Percentiles rank a stretch among this genome's conserved stretches.
Evolutionary conservation across 2,797 vertebrate species (phyloP).

Genomic region (Kryptolebias ocellatus): DNA sequence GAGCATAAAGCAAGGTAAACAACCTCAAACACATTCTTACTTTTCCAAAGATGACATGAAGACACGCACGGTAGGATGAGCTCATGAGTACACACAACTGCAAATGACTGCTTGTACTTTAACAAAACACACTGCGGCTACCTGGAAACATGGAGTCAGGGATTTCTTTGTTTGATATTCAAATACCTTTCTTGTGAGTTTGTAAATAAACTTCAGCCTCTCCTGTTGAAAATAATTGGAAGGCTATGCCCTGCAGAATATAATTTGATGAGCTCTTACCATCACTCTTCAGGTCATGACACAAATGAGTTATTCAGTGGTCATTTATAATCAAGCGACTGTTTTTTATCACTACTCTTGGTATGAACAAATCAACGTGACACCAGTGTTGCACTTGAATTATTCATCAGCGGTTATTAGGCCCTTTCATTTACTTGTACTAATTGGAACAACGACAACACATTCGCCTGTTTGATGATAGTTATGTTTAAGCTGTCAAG

Average conservation of each 20-base stretch:
- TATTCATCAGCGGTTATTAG: constrained; percentile 69
- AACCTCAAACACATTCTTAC: constrained; percentile 49
- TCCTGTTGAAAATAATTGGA: constrained; percentile 60
- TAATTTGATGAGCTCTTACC: constrained; percentile 62
- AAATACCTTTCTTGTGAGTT: constrained; percentile 53
- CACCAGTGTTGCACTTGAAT: constrained; percentile 66
- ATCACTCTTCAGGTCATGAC: constrained; percentile 63
- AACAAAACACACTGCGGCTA: constrained; percentile 42
- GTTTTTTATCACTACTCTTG: constrained; percentile 66
- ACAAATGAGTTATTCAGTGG: constrained; percentile 68
- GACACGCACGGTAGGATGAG: constrained; percentile 25
- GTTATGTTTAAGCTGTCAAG: constrained; percentile 67
- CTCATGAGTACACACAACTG: constrained; percentile 31
- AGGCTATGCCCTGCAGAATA: constrained; percentile 46
- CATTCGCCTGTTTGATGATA: constrained; percentile 51
- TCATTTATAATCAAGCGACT: constrained; percentile 70
- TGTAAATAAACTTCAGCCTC: constrained; percentile 60
- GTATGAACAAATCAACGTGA: constrained; percentile 69
- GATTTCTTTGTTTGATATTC: constrained; percentile 57
- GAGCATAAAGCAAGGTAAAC: constrained; percentile 65
- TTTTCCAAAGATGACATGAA: constrained; percentile 42
- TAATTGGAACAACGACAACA: constrained; percentile 68
- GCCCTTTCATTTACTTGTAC: constrained; percentile 71
- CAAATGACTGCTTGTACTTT: constrained; percentile 42
- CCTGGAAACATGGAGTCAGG: constrained; percentile 35